A percentile compares a stretch with the other conserved stretches of the same genome.
These are phyloP conservation scores for Myotis findleyi DNA, from an alignment of 2,797 vertebrate species.

Conservation along the genomic window DNA sequence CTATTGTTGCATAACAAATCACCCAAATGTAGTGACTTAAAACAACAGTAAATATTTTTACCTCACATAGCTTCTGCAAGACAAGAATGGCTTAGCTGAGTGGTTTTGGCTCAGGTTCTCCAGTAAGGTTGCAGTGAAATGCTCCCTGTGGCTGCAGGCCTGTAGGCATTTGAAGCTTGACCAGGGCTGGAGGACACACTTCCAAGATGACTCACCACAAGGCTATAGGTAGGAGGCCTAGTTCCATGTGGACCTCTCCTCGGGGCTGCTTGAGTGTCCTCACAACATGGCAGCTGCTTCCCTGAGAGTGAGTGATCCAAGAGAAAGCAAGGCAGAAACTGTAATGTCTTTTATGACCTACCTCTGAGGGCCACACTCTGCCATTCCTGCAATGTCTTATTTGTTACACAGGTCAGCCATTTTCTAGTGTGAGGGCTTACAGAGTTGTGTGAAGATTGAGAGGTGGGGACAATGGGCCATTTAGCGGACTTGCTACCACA, in stretches of 20 bases:
- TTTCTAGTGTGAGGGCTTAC: not conserved
- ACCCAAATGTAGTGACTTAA: not conserved
- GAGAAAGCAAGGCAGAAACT: not conserved
- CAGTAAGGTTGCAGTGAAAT: not conserved
- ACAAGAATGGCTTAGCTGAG: not conserved
- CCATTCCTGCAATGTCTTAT: not conserved
- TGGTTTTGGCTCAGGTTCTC: not conserved
- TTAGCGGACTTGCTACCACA: not conserved
- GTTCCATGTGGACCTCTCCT: not conserved
- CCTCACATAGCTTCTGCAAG: not conserved
- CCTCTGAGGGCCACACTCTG: not conserved
- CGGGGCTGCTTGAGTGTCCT: not conserved
- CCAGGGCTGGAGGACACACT: not conserved
- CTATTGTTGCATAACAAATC: not conserved
- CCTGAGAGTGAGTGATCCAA: not conserved
- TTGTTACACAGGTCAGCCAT: not conserved
- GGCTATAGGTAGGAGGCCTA: not conserved
- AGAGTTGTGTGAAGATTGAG: not conserved
- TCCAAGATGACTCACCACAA: accelerated
- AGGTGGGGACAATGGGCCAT: not conserved
- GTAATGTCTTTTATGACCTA: not conserved
- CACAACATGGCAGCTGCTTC: not conserved
- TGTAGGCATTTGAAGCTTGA: not conserved
- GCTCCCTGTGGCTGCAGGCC: not conserved
- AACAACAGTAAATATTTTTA: not conserved